Evolutionary conservation across 1,140 invertebrate genomes (phyloP).

Genomic region (Latrodectus geometricus): DNA sequence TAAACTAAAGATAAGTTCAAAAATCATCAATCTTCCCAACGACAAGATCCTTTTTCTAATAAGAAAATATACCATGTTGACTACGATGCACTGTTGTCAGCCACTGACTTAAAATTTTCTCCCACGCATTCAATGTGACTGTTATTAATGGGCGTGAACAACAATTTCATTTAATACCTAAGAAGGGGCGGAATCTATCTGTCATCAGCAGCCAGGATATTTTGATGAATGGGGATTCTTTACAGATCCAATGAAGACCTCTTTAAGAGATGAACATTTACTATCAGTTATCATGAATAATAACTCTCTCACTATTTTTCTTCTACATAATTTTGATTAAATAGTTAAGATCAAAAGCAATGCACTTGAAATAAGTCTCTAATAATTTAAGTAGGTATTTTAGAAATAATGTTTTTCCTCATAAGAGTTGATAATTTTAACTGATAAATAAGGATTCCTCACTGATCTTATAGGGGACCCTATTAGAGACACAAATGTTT

Average conservation of each 20-base stretch:
- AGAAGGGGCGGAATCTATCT: slow-evolving; percentile 1
- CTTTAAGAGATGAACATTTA: slow-evolving; percentile 10
- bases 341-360: no score
- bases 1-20: not conserved
- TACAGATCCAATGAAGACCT: not conserved
- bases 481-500: no score
- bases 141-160: slow-evolving; percentile 23
- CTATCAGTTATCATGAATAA: no score
- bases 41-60: not conserved
- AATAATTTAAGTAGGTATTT: no score
- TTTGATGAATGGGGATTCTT: slow-evolving; percentile 14
- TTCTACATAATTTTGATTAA: no score
- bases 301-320: no score
- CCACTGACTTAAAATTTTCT: not conserved
- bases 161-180: slow-evolving; percentile 7
- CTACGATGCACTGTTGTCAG: not conserved
- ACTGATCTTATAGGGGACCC: no score
- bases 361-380: no score
- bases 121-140: slow-evolving; percentile 17
- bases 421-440: no score
- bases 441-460: no score
- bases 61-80: not conserved
- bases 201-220: slow-evolving; percentile 5
- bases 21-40: not conserved
- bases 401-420: no score